Percentiles rank a stretch among this genome's conserved stretches.
Evolutionary conservation across 1,140 invertebrate genomes (phyloP).

Genomic region (Chlorops oryzae): DNA sequence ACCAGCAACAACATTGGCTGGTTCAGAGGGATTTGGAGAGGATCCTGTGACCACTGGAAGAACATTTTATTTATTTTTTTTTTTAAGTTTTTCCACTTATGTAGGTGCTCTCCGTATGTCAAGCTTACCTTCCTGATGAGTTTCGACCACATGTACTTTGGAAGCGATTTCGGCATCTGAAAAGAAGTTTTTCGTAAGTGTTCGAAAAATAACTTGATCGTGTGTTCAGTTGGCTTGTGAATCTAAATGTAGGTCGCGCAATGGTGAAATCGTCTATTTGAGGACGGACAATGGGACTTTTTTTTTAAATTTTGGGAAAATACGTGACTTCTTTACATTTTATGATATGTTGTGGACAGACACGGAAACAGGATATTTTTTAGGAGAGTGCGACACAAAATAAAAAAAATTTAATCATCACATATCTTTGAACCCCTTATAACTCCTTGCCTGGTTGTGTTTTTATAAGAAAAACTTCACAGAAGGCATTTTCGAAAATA

Average conservation of each 20-base stretch:
- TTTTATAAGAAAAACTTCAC: too few species aligned
- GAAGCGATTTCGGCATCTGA: conserved; percentile 9
- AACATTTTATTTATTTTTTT: not conserved
- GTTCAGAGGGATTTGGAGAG: not conserved
- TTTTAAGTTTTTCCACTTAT: too few species aligned
- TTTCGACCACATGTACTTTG: conserved; percentile 1
- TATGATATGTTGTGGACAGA: not conserved
- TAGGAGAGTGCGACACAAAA: too few species aligned
- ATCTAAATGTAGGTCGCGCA: not conserved
- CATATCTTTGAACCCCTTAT: too few species aligned
- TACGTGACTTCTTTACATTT: not conserved
- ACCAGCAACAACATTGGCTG: conserved; percentile 18
- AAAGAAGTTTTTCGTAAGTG: not conserved
- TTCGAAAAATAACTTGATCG: not conserved
- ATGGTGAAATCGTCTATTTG: not conserved
- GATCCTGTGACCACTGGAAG: not conserved
- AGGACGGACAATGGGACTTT: not conserved
- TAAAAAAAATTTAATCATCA: too few species aligned
- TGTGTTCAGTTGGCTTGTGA: not conserved
- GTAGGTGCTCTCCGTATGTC: not conserved
- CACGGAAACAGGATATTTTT: too few species aligned
- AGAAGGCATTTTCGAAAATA: too few species aligned
- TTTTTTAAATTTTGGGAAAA: too few species aligned
- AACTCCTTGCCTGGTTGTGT: too few species aligned
- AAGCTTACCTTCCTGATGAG: conserved; percentile 12